Conservation (phyloP, 2,797 vertebrate species). For the Micromesistius poutassou region DNA sequence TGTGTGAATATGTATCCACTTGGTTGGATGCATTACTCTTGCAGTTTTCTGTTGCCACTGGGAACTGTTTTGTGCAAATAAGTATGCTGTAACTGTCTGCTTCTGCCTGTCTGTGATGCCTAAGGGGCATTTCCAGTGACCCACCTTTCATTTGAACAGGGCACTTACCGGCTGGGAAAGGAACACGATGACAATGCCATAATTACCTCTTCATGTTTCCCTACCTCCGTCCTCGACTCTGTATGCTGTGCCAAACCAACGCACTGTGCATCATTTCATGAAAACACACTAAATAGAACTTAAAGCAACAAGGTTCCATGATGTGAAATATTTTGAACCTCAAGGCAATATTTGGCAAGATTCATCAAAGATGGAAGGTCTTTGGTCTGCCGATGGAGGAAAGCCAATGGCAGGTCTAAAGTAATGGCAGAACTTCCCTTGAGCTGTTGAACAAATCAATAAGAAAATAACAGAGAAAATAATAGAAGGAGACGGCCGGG, state of each 20-base stretch:
- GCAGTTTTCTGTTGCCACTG: neutral
- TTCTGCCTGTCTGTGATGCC: constrained; percentile 7
- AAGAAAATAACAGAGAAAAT: constrained; percentile 11
- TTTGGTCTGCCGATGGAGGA: constrained; percentile 17
- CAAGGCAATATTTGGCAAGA: constrained; percentile 21
- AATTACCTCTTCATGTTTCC: constrained; percentile 19
- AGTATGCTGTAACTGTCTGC: neutral
- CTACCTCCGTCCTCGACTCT: neutral
- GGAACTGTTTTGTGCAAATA: neutral
- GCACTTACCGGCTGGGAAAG: constrained; percentile 5
- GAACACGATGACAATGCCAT: constrained; percentile 13
- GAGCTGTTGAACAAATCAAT: constrained; percentile 30
- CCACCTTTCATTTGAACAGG: neutral
- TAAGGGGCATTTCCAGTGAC: constrained; percentile 5
- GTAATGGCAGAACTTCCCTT: constrained; percentile 35
- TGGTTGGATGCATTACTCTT: neutral
- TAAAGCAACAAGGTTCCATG: constrained; percentile 17
- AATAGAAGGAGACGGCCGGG: constrained; percentile 18
- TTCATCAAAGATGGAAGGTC: constrained; percentile 23
- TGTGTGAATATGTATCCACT: neutral
- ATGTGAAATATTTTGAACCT: constrained; percentile 12
- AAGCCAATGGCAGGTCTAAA: constrained; percentile 22
- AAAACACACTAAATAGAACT: constrained; percentile 11
- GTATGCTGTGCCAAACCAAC: neutral
- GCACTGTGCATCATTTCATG: neutral